Evolutionary conservation across 2,888 invertebrate genomes (phyloP).

Genomic region (Nomada hirtipes): DNA sequence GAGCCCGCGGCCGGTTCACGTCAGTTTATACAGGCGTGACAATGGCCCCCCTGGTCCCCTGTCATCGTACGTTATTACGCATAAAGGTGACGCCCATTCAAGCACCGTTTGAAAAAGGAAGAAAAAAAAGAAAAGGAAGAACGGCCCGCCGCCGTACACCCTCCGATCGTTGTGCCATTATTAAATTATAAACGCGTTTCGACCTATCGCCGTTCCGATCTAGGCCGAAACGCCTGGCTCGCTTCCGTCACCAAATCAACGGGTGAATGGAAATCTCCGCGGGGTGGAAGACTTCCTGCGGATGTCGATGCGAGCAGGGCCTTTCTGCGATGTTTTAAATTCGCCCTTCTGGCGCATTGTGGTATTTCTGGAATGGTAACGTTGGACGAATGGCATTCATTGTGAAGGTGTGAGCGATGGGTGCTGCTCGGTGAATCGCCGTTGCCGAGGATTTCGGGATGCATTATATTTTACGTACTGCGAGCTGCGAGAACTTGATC

Average conservation of each 20-base stretch:
- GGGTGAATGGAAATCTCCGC: conserved; percentile 28
- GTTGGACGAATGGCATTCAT: not conserved
- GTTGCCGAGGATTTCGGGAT: too few relatives aligned
- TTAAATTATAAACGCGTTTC: conserved; percentile 65
- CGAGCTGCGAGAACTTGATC: too few relatives aligned
- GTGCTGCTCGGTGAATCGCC: not conserved
- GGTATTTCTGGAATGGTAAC: not conserved
- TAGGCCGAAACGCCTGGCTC: conserved; percentile 10
- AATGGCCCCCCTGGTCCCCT: conserved; percentile 69
- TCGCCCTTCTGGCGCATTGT: not conserved
- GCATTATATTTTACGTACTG: too few relatives aligned
- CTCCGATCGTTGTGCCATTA: conserved; percentile 44
- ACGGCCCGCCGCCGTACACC: conserved; percentile 32
- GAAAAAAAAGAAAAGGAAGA: conserved; percentile 37
- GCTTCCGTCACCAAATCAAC: conserved; percentile 33
- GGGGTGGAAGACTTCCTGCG: conserved; percentile 8
- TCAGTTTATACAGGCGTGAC: conserved; percentile 69
- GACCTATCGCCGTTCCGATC: conserved; percentile 54
- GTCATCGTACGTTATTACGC: conserved; percentile 74
- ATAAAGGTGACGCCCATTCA: conserved; percentile 73
- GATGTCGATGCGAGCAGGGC: conserved; percentile 7
- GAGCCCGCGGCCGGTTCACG: conserved; percentile 43
- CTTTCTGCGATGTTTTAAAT: not conserved
- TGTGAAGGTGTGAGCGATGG: not conserved
- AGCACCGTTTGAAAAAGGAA: conserved; percentile 34